These are phyloP conservation scores for Rousettus leschenaultii DNA, from an alignment of 2,113 vertebrate genomes.

Conservation along the genomic window DNA sequence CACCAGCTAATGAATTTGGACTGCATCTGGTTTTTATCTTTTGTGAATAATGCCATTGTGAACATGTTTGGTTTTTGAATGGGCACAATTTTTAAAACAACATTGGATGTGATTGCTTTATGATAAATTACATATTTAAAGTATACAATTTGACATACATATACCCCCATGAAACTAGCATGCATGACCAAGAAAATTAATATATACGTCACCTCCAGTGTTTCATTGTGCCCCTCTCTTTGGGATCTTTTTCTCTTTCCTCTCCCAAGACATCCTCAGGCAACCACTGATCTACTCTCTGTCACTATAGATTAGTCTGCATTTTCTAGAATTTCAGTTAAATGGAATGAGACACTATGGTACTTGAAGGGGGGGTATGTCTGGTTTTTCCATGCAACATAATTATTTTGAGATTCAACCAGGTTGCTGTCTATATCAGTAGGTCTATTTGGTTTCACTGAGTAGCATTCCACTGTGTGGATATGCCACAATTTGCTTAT, in stretches of 20 bases:
- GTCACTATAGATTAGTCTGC: neutral
- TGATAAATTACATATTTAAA: neutral
- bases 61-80: neutral
- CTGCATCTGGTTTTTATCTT: neutral
- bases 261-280: neutral
- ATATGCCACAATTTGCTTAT: neutral
- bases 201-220: neutral
- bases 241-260: neutral
- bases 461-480: neutral
- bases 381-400: neutral
- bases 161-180: neutral
- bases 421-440: rapidly evolving
- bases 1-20: neutral
- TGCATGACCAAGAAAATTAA: neutral
- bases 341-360: neutral
- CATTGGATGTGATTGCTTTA: neutral
- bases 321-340: neutral
- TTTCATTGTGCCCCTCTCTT: neutral
- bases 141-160: neutral
- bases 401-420: neutral
- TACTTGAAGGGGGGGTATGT: rapidly evolving
- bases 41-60: neutral
- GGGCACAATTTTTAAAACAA: neutral
- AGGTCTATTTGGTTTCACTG: neutral
- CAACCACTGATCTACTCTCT: neutral